Conservation (phyloP, 2,113 vertebrate genomes). For the Copsychus sechellarum region DNA sequence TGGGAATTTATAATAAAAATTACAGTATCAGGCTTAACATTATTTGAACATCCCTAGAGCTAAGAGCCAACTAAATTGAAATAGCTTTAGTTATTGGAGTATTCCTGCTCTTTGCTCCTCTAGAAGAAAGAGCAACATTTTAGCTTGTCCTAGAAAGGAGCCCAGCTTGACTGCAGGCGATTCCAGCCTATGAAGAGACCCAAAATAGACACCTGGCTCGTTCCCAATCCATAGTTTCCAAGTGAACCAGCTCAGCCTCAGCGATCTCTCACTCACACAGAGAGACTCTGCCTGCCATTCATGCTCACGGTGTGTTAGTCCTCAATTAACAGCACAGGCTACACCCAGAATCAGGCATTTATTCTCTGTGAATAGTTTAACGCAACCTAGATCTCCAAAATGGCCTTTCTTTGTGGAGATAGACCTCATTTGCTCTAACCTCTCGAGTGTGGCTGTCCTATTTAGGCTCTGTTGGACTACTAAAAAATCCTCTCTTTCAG, state of each 20-base stretch:
- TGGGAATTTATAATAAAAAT: background rate
- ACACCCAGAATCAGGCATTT: background rate
- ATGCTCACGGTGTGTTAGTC: background rate
- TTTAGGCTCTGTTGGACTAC: background rate
- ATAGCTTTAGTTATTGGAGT: background rate
- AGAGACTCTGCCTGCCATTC: background rate
- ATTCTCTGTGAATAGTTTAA: background rate
- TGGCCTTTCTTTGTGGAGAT: background rate
- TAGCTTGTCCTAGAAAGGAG: background rate
- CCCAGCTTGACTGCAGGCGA: background rate
- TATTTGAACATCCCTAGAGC: background rate
- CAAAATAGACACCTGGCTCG: constrained; percentile 39
- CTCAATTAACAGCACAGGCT: background rate
- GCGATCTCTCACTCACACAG: background rate
- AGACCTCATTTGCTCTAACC: too few species aligned
- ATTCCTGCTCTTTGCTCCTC: background rate
- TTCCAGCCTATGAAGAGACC: background rate
- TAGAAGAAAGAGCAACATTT: background rate
- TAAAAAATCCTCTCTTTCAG: background rate
- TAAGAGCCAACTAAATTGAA: background rate
- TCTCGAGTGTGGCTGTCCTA: background rate
- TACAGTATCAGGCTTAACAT: background rate
- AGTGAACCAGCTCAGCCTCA: constrained; percentile 3
- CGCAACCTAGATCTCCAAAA: background rate
- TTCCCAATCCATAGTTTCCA: constrained; percentile 39